phyloP scores from a whole-genome alignment of 1,140 invertebrate genomes.

The Caenorhabditis remanei region DNA sequence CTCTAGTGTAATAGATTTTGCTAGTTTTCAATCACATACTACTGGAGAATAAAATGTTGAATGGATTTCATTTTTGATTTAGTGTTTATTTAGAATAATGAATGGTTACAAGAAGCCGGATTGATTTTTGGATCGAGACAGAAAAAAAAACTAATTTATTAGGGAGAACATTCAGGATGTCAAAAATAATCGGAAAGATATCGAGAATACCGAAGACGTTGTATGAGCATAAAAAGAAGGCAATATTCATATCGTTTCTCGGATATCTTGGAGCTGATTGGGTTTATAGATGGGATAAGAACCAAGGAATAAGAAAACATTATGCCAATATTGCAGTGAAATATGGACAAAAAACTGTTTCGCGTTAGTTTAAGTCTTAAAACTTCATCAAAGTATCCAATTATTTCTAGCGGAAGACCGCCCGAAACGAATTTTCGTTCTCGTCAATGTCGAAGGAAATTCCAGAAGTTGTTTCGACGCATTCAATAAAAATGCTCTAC shows the following conservation, averaged over 20 bases:
- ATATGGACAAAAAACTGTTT: slow-evolving; percentile 61
- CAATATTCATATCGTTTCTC: slow-evolving; percentile 58
- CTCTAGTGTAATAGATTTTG: no score
- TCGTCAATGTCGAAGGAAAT: slow-evolving; percentile 63
- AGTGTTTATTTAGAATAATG: background rate
- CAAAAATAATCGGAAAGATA: slow-evolving; percentile 55
- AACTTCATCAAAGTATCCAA: background rate
- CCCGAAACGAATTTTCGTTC: slow-evolving; percentile 61
- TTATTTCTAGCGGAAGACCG: slow-evolving; percentile 58
- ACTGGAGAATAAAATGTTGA: no score
- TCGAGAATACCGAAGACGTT: slow-evolving; percentile 55
- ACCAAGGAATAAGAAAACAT: slow-evolving; percentile 17
- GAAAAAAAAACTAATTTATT: background rate
- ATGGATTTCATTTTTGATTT: no score
- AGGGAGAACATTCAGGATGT: slow-evolving; percentile 11
- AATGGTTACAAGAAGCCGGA: background rate
- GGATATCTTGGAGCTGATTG: slow-evolving; percentile 60
- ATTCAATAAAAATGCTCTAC: slow-evolving; percentile 68
- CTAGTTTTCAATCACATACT: no score
- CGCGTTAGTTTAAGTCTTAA: slow-evolving; percentile 33
- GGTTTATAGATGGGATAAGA: slow-evolving; percentile 45
- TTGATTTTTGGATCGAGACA: background rate
- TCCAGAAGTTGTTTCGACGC: slow-evolving; percentile 61
- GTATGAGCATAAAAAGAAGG: slow-evolving; percentile 69
- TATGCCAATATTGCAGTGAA: slow-evolving; percentile 61